phyloP scores from a whole-genome alignment of 1,140 invertebrate genomes.

The Pseudoatta argentina region DNA sequence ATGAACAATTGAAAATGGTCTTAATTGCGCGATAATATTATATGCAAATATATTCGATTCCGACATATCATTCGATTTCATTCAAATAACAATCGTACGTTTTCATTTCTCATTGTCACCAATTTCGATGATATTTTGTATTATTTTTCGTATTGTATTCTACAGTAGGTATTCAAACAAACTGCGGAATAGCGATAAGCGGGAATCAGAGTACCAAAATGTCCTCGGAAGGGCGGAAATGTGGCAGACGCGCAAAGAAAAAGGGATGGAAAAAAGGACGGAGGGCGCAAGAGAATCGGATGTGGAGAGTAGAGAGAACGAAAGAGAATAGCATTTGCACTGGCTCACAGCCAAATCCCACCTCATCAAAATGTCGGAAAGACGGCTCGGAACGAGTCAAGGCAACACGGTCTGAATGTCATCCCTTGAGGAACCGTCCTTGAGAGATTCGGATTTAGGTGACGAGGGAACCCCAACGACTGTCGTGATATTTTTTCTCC shows the following conservation, averaged over 20 bases:
- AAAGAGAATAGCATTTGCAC: slow-evolving; percentile 77
- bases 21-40: slow-evolving; percentile 26
- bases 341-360: slow-evolving; percentile 80
- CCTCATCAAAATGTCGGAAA: slow-evolving; percentile 81
- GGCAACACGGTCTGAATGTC: slow-evolving; percentile 76
- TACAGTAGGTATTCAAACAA: slow-evolving; percentile 56
- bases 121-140: slow-evolving; percentile 31
- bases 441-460: slow-evolving; percentile 43
- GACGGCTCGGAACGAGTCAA: slow-evolving; percentile 73
- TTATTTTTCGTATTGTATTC: slow-evolving; percentile 28
- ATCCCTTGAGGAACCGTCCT: slow-evolving; percentile 73
- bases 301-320: slow-evolving; percentile 37
- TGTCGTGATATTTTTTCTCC: slow-evolving; percentile 70
- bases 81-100: slow-evolving; percentile 41
- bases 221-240: background rate
- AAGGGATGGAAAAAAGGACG: slow-evolving; percentile 41
- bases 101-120: slow-evolving; percentile 37
- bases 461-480: background rate
- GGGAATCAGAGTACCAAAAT: slow-evolving; percentile 57
- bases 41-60: slow-evolving; percentile 17
- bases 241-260: slow-evolving; percentile 14
- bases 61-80: slow-evolving; percentile 11
- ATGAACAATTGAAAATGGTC: background rate
- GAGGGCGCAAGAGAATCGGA: slow-evolving; percentile 33
- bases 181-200: slow-evolving; percentile 72